Conservation (phyloP, 1,140 invertebrate species). For the Apocrypta bakeri region DNA sequence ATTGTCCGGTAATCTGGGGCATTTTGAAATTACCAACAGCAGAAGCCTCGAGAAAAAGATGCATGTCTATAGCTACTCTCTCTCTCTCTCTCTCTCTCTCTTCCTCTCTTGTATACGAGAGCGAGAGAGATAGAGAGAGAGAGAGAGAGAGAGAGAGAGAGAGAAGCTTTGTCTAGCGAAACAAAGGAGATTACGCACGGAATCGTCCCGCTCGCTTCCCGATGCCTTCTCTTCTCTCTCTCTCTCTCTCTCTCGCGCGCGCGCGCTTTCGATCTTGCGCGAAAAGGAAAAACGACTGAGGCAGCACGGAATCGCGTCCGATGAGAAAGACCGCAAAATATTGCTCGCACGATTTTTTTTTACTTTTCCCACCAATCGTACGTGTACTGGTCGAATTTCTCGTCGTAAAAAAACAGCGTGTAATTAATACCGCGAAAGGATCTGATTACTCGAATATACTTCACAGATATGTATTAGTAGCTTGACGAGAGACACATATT, state of each 20-base stretch:
- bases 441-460: background rate
- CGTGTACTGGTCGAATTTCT: too few species aligned
- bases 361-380: background rate
- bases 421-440: too few species aligned
- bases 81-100: background rate
- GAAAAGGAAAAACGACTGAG: background rate
- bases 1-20: constrained; percentile 57
- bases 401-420: background rate
- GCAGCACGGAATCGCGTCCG: background rate
- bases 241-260: background rate
- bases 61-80: background rate
- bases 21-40: constrained; percentile 55
- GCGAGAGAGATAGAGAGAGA: too few species aligned
- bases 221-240: background rate
- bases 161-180: constrained; percentile 49
- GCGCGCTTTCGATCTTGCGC: constrained; percentile 18
- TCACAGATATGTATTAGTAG: background rate
- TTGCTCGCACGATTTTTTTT: background rate
- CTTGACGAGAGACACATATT: background rate
- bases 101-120: too few species aligned
- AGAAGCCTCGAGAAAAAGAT: constrained; percentile 28
- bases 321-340: background rate
- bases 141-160: too few species aligned
- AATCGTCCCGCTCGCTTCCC: constrained; percentile 11
- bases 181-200: constrained; percentile 59